Evolutionary conservation across 37 sponge, comb jelly and placozoan species (phyloP).

Genomic region (Agelas oroides): DNA sequence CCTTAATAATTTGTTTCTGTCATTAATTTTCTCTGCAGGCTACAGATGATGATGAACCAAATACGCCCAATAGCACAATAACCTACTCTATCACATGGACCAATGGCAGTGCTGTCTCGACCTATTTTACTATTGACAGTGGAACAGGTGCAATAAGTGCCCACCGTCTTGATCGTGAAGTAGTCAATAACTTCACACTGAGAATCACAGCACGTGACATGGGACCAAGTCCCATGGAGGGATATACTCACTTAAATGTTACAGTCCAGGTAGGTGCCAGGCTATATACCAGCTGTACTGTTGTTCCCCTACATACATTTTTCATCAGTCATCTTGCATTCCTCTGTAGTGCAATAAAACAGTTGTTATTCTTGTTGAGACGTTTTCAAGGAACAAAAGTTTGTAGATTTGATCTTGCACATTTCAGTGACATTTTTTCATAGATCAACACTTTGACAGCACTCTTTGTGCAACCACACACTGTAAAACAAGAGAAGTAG

Average conservation of each 20-base stretch:
- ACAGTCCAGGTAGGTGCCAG: conserved; percentile 12
- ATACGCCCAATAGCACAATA: conserved; percentile 16
- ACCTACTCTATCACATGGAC: conserved; percentile 6
- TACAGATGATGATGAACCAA: conserved; percentile 22
- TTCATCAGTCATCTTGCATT: too few relatives aligned
- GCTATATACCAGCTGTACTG: background rate
- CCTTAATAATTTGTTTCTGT: too few relatives aligned
- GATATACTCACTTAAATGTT: background rate
- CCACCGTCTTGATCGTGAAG: background rate
- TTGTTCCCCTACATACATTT: too few relatives aligned
- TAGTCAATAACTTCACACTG: background rate
- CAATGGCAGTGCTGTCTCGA: conserved; percentile 4
- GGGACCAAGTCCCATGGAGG: conserved; percentile 6
- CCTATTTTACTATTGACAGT: conserved; percentile 19
- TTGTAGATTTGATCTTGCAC: too few relatives aligned
- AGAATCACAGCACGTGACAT: conserved; percentile 9
- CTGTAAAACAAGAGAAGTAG: too few relatives aligned
- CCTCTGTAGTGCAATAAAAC: too few relatives aligned
- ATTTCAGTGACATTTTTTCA: too few relatives aligned
- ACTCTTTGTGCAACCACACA: too few relatives aligned
- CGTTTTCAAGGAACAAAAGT: too few relatives aligned
- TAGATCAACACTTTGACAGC: too few relatives aligned
- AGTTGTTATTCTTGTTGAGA: too few relatives aligned
- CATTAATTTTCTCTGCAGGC: conserved; percentile 18
- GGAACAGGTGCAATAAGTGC: conserved; percentile 26